Base-by-base conservation (phyloP, 1,140 invertebrate species). In the Ridgeia piscesae region DNA sequence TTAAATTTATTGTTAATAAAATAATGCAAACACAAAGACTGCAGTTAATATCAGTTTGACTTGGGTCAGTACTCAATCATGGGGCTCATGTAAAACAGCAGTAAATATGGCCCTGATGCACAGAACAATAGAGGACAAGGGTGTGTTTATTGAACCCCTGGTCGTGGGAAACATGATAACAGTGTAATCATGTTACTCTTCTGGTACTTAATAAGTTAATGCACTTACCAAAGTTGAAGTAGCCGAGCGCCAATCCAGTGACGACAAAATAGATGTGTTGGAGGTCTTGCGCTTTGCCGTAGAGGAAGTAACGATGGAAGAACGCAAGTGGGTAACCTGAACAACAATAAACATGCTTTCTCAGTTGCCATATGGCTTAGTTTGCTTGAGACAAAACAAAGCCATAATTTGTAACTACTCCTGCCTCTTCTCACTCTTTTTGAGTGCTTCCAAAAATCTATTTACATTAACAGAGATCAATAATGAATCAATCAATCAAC, bases 271-370 rank as follows among this genome's bases (percentile, higher is more conserved):
- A 98, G n/a, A 97, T 77, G 95, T 98, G 98, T 95, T 98, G 97
- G 35, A 97, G 93, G 34, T 94, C 94, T 92, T 96, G 95, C 92
- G 95, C 94, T 94, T 97, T 96, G 91, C 96, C 96, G 92, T 96
- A 97, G 9, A 98, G 92, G 89, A 95, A 95, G 93, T 96, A 95
- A 93, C 97, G 97, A 94, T 98, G 97, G 35, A 98, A 92, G 21
- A 97, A 95, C 17, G 97, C 98, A 88, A 98, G 95, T 4, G 98
- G 98, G 95, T 98, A 98, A 91, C 97, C 98, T 98, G 95, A 96
- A 97, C 95, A 93, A 95, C 92, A 92, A 94, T 92, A 94, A 92
- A 90, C 6, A 90, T 14, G 35, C 42, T 11, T 77, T 21, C 58
- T 77, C 58, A 6, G 58, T 77, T 0, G 17, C 14, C 27, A 21